phyloP scores from a whole-genome alignment of 2,113 vertebrate genomes.

The Falco punctatus region DNA sequence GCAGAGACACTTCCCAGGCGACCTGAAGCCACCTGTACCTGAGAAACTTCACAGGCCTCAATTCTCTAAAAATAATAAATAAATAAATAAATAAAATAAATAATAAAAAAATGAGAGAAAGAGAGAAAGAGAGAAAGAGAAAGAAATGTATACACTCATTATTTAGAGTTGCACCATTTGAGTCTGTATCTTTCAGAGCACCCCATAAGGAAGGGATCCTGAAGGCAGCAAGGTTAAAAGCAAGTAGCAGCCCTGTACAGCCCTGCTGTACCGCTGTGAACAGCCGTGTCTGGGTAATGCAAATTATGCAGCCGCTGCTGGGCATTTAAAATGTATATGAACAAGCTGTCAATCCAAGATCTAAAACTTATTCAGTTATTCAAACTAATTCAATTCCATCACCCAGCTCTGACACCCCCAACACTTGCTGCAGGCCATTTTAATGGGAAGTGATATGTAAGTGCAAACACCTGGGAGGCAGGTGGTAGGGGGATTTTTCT shows the following conservation, averaged over 20 bases:
- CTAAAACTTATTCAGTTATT: conserved; percentile 59
- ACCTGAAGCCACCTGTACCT: background rate
- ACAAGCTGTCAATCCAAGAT: conserved; percentile 34
- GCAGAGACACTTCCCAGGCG: fast-evolving
- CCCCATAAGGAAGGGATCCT: background rate
- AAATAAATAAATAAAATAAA: background rate
- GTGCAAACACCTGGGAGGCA: conserved; percentile 25
- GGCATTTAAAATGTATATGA: conserved; percentile 43
- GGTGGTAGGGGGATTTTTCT: background rate
- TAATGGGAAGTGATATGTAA: conserved; percentile 41
- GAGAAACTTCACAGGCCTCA: background rate
- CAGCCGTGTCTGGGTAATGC: background rate
- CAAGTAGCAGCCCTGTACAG: background rate
- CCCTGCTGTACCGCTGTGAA: fast-evolving
- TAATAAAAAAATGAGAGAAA: background rate
- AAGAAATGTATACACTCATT: background rate
- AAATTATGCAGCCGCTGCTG: conserved; percentile 34
- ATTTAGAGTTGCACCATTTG: background rate
- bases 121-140: background rate
- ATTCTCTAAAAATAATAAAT: background rate
- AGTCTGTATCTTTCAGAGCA: background rate
- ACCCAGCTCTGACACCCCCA: background rate
- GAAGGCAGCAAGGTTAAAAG: background rate
- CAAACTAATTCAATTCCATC: conserved; percentile 55
- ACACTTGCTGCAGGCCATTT: conserved; percentile 17